These are phyloP conservation scores for Esox niger DNA, from an alignment of 2,113 vertebrate genomes.

Conservation along the genomic window DNA sequence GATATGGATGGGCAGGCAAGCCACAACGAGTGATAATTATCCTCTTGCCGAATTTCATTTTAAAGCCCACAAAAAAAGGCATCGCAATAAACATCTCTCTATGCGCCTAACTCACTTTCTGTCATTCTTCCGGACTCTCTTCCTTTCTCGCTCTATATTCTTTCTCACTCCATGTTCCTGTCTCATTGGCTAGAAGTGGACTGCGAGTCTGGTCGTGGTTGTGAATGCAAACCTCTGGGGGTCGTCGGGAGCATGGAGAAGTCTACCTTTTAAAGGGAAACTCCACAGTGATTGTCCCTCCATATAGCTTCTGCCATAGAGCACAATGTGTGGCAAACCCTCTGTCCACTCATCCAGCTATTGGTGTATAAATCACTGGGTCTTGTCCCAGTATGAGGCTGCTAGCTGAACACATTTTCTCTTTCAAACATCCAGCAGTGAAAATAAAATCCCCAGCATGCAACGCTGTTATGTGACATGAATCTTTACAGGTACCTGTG, in stretches of 20 bases:
- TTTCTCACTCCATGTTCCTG: too few relatives aligned
- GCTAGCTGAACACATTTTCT: neutral
- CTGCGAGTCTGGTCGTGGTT: neutral
- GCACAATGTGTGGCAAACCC: slow-evolving; percentile 19
- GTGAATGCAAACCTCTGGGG: slow-evolving; percentile 40
- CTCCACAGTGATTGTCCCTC: slow-evolving; percentile 37
- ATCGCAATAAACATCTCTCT: slow-evolving; percentile 36
- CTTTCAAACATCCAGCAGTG: neutral
- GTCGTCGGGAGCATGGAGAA: slow-evolving; percentile 33
- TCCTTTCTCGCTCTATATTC: too few relatives aligned
- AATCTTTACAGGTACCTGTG: too few relatives aligned
- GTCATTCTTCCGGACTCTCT: slow-evolving; percentile 24
- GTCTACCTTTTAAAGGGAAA: slow-evolving; percentile 30
- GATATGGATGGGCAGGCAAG: neutral
- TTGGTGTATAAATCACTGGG: slow-evolving; percentile 30
- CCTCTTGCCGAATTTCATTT: slow-evolving; percentile 33
- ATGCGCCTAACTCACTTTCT: slow-evolving; percentile 14
- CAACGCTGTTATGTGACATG: too few relatives aligned
- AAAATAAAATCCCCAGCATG: too few relatives aligned
- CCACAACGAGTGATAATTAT: slow-evolving; percentile 50
- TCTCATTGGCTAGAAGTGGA: neutral
- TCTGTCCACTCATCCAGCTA: slow-evolving; percentile 25
- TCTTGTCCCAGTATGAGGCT: neutral
- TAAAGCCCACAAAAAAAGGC: slow-evolving; percentile 23
- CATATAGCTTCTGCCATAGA: neutral